Evolutionary conservation across 1,140 invertebrate species (phyloP).

Genomic region (Drosophila orosa): DNA sequence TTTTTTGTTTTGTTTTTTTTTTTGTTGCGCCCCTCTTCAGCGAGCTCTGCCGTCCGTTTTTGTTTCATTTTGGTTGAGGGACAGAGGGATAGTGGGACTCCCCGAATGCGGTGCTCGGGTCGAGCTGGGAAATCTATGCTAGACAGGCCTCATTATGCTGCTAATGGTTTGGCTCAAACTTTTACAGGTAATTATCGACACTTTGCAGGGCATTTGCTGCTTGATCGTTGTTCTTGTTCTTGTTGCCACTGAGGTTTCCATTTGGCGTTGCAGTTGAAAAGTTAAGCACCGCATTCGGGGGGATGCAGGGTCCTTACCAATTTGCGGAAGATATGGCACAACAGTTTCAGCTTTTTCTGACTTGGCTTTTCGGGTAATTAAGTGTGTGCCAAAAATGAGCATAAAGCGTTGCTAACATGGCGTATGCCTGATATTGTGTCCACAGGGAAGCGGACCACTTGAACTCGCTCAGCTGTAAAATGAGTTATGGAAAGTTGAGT

Average conservation of each 20-base stretch:
- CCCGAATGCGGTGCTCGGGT: conserved; percentile 32
- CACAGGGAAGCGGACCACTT: background rate
- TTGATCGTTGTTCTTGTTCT: conserved; percentile 23
- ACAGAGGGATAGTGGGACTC: conserved; percentile 28
- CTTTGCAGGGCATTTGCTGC: conserved; percentile 49
- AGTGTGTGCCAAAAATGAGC: conserved; percentile 38
- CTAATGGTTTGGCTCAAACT: conserved; percentile 77
- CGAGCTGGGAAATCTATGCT: conserved; percentile 58
- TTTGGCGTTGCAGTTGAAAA: conserved; percentile 47
- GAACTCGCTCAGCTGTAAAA: conserved; percentile 32
- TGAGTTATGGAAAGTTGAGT: conserved; percentile 40
- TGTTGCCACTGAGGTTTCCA: conserved; percentile 32
- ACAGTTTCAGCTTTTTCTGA: conserved; percentile 19
- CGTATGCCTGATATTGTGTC: conserved; percentile 60
- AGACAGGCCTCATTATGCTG: conserved; percentile 77
- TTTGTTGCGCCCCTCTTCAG: background rate
- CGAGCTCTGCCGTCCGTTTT: conserved; percentile 9
- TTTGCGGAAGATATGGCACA: conserved; percentile 44
- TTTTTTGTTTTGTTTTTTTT: conserved; percentile 7
- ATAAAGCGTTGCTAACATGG: conserved; percentile 26
- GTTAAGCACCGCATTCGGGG: conserved; percentile 49
- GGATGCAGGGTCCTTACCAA: background rate
- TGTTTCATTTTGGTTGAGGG: conserved; percentile 31
- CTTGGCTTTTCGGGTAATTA: conserved; percentile 58
- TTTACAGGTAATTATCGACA: conserved; percentile 80